Evolutionary conservation across 2,113 vertebrate species (phyloP).

Genomic region (Ophiodon elongatus): DNA sequence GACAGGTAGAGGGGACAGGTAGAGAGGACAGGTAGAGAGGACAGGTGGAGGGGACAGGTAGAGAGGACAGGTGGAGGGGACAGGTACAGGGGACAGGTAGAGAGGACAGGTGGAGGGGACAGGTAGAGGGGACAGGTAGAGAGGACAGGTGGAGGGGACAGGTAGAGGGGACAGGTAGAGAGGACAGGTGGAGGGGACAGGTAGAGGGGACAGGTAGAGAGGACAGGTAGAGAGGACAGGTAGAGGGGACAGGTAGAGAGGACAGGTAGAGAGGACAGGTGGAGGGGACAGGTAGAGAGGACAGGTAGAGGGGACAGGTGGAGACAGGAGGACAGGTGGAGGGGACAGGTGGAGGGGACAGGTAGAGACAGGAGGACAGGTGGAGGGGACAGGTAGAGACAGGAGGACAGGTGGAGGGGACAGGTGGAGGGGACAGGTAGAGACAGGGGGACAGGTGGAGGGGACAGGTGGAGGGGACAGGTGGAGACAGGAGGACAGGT

Average conservation of each 20-base stretch:
- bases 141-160: neutral
- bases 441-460: neutral
- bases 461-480: too few relatives aligned
- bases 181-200: neutral
- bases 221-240: too few relatives aligned
- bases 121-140: neutral
- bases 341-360: neutral
- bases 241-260: too few relatives aligned
- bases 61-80: too few relatives aligned
- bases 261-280: too few relatives aligned
- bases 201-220: neutral
- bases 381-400: neutral
- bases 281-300: neutral
- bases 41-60: too few relatives aligned
- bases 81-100: too few relatives aligned
- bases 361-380: slow-evolving; percentile 15
- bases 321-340: too few relatives aligned
- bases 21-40: neutral
- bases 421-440: neutral
- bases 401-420: too few relatives aligned
- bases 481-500: too few relatives aligned
- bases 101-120: neutral
- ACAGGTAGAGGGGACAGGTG: neutral
- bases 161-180: neutral
- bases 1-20: neutral